Percentiles rank a stretch among this genome's conserved stretches.
Evolutionary conservation across 2,888 invertebrate species (phyloP).

Genomic region (Drosophila bunnanda): DNA sequence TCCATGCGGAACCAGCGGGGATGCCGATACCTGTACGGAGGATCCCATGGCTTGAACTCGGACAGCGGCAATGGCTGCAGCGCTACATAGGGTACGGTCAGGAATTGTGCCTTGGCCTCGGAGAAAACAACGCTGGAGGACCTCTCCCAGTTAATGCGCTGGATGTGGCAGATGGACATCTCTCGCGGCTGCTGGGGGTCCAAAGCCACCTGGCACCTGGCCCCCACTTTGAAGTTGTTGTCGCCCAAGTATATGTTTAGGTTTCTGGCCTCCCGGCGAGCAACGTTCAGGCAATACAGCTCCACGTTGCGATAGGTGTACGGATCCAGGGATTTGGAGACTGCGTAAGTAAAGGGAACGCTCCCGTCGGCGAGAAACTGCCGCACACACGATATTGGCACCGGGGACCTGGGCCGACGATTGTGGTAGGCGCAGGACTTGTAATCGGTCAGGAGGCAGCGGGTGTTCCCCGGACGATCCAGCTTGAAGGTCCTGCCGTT

Average conservation of each 20-base stretch:
- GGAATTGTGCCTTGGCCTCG: conserved; percentile 83
- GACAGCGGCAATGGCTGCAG: conserved; percentile 87
- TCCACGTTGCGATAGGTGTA: conserved; percentile 95
- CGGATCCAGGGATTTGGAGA: conserved; percentile 95
- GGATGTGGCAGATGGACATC: conserved; percentile 90
- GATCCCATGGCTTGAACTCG: conserved; percentile 88
- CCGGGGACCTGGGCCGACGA: no score
- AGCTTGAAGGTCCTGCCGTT: conserved; percentile 86
- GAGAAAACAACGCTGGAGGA: conserved; percentile 91
- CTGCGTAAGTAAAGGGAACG: conserved; percentile 93
- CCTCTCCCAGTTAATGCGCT: conserved; percentile 88
- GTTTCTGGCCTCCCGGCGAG: conserved; percentile 86
- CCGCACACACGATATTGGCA: conserved; percentile 77
- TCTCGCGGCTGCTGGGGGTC: conserved; percentile 82
- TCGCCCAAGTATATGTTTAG: conserved; percentile 78
- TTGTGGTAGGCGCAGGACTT: conserved; percentile 80
- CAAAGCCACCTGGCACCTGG: conserved; percentile 89
- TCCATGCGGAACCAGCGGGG: conserved; percentile 47
- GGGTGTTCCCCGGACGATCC: conserved; percentile 74
- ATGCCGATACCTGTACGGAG: conserved; percentile 86
- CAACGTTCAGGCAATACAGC: conserved; percentile 94
- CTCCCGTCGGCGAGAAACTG: conserved; percentile 75
- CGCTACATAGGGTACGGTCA: conserved; percentile 86
- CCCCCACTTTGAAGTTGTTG: conserved; percentile 86
- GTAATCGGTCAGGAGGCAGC: conserved; percentile 79